These are phyloP conservation scores for Idaea dimidiata DNA, from an alignment of 2,888 invertebrate species.

Conservation along the genomic window DNA sequence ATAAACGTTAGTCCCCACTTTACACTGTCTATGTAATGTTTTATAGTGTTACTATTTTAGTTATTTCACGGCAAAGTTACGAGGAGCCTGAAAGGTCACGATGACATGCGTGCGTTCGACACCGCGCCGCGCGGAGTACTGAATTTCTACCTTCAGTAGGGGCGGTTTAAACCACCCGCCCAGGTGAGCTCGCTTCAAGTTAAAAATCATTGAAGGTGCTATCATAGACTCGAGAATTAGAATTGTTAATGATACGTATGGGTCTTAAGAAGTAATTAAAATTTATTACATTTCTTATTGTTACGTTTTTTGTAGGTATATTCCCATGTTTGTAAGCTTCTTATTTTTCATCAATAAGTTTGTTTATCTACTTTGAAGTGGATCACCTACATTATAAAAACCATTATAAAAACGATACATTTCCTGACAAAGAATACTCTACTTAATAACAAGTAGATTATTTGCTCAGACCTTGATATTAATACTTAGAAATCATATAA, in stretches of 20 bases:
- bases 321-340: not conserved
- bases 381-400: not conserved
- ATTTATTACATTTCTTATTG: not conserved
- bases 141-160: constrained; percentile 43
- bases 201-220: constrained; percentile 43
- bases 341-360: not conserved
- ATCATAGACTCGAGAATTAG: constrained; percentile 13
- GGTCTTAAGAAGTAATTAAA: not conserved
- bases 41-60: not conserved
- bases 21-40: not conserved
- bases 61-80: constrained; percentile 39
- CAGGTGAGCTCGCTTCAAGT: constrained; percentile 51
- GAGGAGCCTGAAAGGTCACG: not conserved
- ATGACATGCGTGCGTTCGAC: constrained; percentile 29
- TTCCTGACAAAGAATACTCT: too few species aligned
- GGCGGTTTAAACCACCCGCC: constrained; percentile 46
- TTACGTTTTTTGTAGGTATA: not conserved
- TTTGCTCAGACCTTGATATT: too few species aligned
- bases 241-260: not conserved
- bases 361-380: not conserved
- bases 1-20: not conserved
- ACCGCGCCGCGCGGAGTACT: constrained; percentile 60
- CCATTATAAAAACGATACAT: too few species aligned
- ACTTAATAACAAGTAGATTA: too few species aligned
- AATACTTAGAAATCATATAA: not conserved